Evolutionary conservation across 2,888 invertebrate genomes (phyloP), one percentile per base, ranked within the genome.

Genomic region (Diloba caeruleocephala): DNA sequence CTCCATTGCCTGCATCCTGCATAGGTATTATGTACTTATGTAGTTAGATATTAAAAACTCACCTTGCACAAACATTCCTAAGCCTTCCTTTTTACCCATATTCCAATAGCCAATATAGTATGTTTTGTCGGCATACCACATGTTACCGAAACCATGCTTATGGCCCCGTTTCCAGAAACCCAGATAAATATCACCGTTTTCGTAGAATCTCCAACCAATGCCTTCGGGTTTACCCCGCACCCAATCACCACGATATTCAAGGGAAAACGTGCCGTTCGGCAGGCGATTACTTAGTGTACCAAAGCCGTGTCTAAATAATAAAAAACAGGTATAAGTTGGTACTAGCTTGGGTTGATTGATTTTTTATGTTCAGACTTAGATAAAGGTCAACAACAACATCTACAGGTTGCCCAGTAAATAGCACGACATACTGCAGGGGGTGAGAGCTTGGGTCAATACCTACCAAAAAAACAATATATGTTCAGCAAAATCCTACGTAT

Each of bases 61-160:
- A 95, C 95, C 83, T 82, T 92, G 85, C 2, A 94, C 81, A 52
- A 94, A 86, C 83, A 95, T 90, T 7, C 95, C 95, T 46, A 93
- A 69, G 1, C 95, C 95, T 34, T 94, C 82, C 48, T 75, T 89
- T 51, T 84, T 64, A 68, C 89, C 85, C 60, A 87, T 86, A 7
- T 81, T 80, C 95, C 95, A 96, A 55, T 94, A 92, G 0, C 96
- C 96, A 38, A 94, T 94, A 58, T 96, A 96, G 70, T 94, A 94
- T 0, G 94, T 92, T 0, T 94, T 94, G 68, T 95, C 85, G 0
- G 79, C 70, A 64, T 95, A 95, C 95, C 95, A 96, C 91, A 95
- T 94, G 70, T 94, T 93, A 1, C 96, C 96, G 57, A 93, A 95
- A 0, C 95, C 95, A 12, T 95, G 88, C 21, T 94, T 84, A 50